A percentile compares a stretch with the other conserved stretches of the same genome.
phyloP scores from a whole-genome alignment of 2,113 vertebrate genomes.

The Dicentrarchus labrax region DNA sequence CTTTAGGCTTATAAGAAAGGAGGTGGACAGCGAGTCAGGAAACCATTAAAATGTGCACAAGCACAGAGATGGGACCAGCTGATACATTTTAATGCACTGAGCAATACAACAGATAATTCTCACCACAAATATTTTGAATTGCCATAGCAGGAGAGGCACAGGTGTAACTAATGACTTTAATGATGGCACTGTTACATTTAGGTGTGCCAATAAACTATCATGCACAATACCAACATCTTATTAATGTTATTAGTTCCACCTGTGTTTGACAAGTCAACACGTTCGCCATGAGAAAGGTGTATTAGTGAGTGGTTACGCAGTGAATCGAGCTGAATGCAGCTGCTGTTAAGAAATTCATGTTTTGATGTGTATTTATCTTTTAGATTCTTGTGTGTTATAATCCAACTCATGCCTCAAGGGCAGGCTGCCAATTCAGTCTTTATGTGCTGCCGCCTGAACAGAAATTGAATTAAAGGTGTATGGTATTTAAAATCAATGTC shows the following conservation, averaged over 20 bases:
- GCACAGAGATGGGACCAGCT: not conserved
- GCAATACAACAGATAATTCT: not conserved
- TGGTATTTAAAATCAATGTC: slow-evolving; percentile 48
- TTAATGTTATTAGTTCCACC: slow-evolving; percentile 29
- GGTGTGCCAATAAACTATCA: slow-evolving; percentile 8
- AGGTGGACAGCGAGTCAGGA: not conserved
- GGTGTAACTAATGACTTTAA: slow-evolving; percentile 32
- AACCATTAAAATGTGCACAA: not conserved
- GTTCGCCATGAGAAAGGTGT: not conserved
- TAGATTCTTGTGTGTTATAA: slow-evolving; percentile 23
- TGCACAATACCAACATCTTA: slow-evolving; percentile 3
- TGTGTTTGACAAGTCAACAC: slow-evolving; percentile 32
- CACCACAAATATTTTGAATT: slow-evolving; percentile 5
- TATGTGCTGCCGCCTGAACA: not conserved
- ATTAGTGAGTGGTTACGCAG: not conserved
- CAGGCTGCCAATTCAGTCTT: slow-evolving; percentile 23
- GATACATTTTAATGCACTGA: not conserved
- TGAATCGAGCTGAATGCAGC: not conserved
- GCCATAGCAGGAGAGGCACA: not conserved
- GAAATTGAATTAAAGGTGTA: slow-evolving; percentile 48
- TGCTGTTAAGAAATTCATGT: not conserved
- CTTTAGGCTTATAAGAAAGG: not conserved
- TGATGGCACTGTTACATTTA: slow-evolving; percentile 24
- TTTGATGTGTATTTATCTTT: not conserved
- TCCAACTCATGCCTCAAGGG: slow-evolving; percentile 48